Conservation (phyloP, 2,797 vertebrate species). For the Trachops cirrhosus region DNA sequence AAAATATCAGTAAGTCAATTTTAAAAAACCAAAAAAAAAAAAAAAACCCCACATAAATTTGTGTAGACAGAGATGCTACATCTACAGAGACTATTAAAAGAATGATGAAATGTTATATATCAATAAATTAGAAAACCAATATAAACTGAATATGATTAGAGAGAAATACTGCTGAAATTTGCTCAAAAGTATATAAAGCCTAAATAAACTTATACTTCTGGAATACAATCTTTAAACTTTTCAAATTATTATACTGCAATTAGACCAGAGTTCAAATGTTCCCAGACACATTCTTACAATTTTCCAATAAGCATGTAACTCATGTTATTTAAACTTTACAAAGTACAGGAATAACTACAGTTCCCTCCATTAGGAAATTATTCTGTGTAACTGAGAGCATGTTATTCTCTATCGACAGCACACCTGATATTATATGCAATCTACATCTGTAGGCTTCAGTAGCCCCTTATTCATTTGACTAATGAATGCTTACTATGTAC, state of each 20-base stretch:
- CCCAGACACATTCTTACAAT: not conserved
- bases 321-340: not conserved
- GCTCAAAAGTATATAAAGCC: not conserved
- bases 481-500: not conserved
- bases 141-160: not conserved
- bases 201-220: not conserved
- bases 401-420: not conserved
- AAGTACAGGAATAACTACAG: not conserved
- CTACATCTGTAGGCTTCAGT: not conserved
- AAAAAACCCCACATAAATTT: not conserved
- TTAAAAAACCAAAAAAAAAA: not conserved
- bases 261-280: not conserved
- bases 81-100: not conserved
- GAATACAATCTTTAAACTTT: slow-evolving; percentile 3
- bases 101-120: not conserved
- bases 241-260: not conserved
- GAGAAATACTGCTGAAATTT: not conserved
- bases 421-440: not conserved
- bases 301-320: not conserved
- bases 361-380: not conserved
- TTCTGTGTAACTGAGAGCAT: not conserved
- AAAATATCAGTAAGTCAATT: not conserved
- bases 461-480: not conserved
- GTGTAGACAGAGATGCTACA: not conserved
- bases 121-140: not conserved